phyloP scores from a whole-genome alignment of 2,888 invertebrate species.

The Drepana falcataria region DNA sequence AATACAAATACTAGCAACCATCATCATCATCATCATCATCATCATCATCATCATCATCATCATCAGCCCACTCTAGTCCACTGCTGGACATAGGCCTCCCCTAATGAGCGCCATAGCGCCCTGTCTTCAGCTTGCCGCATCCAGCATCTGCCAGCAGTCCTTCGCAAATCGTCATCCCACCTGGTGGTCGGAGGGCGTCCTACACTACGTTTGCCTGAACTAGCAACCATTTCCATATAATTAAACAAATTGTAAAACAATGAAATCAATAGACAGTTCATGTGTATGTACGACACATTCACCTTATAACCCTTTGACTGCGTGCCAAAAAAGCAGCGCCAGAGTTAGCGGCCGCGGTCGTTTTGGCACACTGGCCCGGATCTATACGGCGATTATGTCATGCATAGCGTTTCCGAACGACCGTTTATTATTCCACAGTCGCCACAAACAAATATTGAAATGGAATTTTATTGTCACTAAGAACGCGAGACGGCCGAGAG shows the following conservation, averaged over 20 bases:
- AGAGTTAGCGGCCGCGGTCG: constrained; percentile 42
- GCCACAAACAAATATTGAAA: constrained; percentile 42
- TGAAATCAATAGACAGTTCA: constrained; percentile 29
- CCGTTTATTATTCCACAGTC: constrained; percentile 56
- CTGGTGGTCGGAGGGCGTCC: no score
- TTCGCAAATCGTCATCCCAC: no score
- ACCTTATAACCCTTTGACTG: constrained; percentile 71
- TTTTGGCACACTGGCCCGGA: constrained; percentile 72
- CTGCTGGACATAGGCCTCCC: no score
- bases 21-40: no score
- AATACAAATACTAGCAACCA: no score
- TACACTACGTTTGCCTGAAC: no score
- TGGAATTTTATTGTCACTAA: constrained; percentile 48
- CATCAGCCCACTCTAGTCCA: no score
- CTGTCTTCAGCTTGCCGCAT: no score
- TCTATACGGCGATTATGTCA: constrained; percentile 74
- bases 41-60: no score
- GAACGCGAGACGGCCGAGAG: constrained; percentile 28
- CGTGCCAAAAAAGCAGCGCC: constrained; percentile 63
- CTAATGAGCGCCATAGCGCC: no score
- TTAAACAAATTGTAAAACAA: constrained; percentile 17
- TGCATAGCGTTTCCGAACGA: constrained; percentile 55
- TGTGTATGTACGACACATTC: constrained; percentile 50
- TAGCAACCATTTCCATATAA: neutral
- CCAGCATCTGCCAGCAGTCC: no score